Evolutionary conservation across 2,113 vertebrate species (phyloP).

Genomic region (Tragulus kanchil): DNA sequence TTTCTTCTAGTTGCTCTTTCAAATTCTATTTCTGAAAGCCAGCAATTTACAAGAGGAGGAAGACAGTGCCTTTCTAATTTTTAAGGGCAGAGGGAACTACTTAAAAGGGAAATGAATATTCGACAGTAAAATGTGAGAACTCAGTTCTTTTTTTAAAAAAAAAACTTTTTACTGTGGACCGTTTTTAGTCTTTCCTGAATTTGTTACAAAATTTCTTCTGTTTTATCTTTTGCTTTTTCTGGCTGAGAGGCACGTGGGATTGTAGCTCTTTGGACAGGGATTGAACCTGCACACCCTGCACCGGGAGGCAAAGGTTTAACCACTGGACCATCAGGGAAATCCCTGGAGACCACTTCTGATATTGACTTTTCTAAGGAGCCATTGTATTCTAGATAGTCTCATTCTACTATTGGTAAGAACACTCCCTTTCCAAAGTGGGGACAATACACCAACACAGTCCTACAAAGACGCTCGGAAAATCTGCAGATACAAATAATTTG

Average conservation of each 20-base stretch:
- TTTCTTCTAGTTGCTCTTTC: background rate
- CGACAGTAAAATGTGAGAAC: background rate
- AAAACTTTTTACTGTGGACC: background rate
- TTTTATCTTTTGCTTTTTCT: background rate
- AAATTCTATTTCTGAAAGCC: background rate
- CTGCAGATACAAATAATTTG: background rate
- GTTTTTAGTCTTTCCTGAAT: background rate
- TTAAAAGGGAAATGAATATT: background rate
- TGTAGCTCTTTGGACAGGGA: background rate
- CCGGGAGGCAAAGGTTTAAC: background rate
- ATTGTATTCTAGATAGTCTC: background rate
- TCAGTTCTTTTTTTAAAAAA: background rate
- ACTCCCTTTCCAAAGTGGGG: background rate
- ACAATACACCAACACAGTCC: background rate
- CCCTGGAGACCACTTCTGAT: background rate
- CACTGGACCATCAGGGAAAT: background rate
- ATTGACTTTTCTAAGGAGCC: background rate
- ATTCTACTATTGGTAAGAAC: background rate
- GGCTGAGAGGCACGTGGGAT: background rate
- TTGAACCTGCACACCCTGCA: background rate
- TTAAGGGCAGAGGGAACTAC: background rate
- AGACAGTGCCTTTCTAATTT: background rate
- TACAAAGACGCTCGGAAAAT: background rate
- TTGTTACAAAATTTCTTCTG: background rate
- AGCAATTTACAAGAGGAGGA: background rate